Conservation (phyloP, 1,140 invertebrate species). For the Papilio glaucus region DNA sequence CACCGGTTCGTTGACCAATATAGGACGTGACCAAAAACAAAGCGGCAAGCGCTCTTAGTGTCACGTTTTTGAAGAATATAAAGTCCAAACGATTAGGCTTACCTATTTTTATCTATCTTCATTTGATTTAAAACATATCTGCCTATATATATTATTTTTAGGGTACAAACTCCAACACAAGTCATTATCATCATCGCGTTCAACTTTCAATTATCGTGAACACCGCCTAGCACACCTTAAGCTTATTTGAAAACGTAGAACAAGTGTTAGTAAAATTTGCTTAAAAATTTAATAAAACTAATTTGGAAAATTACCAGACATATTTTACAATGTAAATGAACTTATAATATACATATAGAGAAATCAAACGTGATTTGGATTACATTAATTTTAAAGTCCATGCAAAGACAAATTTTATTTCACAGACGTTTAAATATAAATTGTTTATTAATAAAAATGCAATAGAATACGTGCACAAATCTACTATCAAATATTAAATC, state of each 20-base stretch:
- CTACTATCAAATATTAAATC: background rate
- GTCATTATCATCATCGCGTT: no score
- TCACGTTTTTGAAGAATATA: no score
- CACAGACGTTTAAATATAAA: background rate
- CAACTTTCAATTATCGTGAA: no score
- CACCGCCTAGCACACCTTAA: background rate
- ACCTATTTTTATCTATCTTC: no score
- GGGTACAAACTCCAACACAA: no score
- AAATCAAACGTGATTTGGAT: background rate
- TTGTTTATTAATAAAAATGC: background rate
- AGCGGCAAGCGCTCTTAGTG: no score
- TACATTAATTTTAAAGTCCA: background rate
- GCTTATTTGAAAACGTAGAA: background rate
- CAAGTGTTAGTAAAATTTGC: background rate
- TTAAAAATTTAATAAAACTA: background rate
- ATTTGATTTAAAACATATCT: no score
- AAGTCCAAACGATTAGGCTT: no score
- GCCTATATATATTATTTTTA: no score
- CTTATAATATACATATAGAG: background rate
- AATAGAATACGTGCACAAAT: background rate
- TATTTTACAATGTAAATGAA: background rate
- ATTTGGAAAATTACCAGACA: conserved; percentile 2
- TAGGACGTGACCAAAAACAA: no score
- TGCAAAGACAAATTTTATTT: background rate
- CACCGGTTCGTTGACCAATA: no score